phyloP scores from a whole-genome alignment of 2,113 vertebrate genomes.

The Reinhardtius hippoglossoides region DNA sequence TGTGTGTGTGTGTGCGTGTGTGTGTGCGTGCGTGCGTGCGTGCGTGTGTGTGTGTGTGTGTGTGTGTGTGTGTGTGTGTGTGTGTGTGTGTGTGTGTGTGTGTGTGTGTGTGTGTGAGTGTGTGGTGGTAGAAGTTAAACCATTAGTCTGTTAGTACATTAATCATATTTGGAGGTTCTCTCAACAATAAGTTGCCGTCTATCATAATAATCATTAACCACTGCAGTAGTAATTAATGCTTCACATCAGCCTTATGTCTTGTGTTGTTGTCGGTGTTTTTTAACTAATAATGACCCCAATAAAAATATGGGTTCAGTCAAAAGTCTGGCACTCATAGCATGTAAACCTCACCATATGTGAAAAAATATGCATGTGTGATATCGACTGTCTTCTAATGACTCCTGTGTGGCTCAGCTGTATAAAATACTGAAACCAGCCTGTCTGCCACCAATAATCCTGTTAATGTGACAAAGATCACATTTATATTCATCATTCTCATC shows the following conservation, averaged over 20 bases:
- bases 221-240: constrained; percentile 37
- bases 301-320: constrained; percentile 12
- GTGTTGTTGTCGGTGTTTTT: neutral
- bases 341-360: no score
- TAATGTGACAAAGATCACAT: no score
- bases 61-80: constrained; percentile 2
- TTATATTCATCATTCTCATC: no score
- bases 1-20: constrained; percentile 6
- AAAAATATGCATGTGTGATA: no score
- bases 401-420: no score
- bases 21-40: constrained; percentile 22
- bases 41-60: constrained; percentile 16
- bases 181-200: constrained; percentile 47
- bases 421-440: no score
- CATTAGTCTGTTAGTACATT: constrained; percentile 59
- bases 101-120: constrained; percentile 12
- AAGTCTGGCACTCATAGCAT: no score
- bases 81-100: constrained; percentile 17
- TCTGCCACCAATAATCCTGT: no score
- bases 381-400: no score
- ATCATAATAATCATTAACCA: constrained; percentile 61
- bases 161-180: constrained; percentile 54
- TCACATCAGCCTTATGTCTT: constrained; percentile 35
- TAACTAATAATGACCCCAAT: neutral
- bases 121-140: constrained; percentile 30